Conservation (phyloP, 2,113 vertebrate species). For the Emydura subglobosa region DNA sequence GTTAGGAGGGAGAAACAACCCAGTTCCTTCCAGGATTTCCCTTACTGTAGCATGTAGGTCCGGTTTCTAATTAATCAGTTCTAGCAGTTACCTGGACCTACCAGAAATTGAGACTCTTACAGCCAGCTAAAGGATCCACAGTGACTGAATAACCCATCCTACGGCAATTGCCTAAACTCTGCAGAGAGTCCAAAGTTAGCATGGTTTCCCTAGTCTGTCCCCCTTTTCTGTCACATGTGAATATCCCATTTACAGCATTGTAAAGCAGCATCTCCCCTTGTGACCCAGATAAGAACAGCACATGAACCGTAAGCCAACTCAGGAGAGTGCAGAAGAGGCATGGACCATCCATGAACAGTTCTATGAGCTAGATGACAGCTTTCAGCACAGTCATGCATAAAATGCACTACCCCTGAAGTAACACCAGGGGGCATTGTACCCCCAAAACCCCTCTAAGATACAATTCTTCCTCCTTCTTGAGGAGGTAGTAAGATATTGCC, state of each 20-base stretch:
- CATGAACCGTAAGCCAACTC: not conserved
- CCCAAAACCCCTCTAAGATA: not conserved
- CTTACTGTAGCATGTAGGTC: not conserved
- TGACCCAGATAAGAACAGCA: not conserved
- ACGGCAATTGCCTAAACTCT: not conserved
- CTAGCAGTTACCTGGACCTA: not conserved
- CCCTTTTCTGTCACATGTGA: not conserved
- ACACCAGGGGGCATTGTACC: not conserved
- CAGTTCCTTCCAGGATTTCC: not conserved
- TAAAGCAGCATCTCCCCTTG: not conserved
- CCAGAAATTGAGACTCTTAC: not conserved
- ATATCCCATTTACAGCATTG: not conserved
- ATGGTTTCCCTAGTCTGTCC: not conserved
- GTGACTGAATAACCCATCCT: not conserved
- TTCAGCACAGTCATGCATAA: not conserved
- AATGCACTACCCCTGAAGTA: not conserved
- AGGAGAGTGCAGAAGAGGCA: not conserved
- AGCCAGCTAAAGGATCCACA: not conserved
- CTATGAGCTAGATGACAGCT: not conserved
- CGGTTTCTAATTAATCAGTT: not conserved
- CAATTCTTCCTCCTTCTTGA: not conserved
- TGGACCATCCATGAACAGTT: not conserved
- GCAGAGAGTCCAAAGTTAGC: not conserved
- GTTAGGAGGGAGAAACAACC: not conserved
- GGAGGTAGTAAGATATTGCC: not conserved